phyloP scores from a whole-genome alignment of 2,888 invertebrate genomes.

The Trissoscelio sp. region DNA sequence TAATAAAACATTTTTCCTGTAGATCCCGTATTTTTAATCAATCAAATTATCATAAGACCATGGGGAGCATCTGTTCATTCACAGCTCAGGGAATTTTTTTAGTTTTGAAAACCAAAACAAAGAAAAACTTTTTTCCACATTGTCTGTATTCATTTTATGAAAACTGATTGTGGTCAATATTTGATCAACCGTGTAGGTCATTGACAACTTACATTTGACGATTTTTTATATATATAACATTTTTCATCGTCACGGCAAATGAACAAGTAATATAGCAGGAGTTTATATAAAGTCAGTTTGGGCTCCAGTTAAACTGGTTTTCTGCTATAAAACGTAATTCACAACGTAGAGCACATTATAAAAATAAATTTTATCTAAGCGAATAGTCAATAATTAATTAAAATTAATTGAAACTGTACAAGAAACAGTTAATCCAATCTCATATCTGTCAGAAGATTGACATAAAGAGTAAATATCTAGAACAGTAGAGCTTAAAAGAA shows the following conservation, averaged over 20 bases:
- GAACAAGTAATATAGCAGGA: background rate
- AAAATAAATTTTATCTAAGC: background rate
- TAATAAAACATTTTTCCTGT: no score
- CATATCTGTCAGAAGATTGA: no score
- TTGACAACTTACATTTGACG: slow-evolving; percentile 24
- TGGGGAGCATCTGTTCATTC: no score
- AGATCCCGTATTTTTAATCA: no score
- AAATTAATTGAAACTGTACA: background rate
- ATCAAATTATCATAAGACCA: no score
- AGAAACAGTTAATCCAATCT: background rate
- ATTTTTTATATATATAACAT: slow-evolving; percentile 22
- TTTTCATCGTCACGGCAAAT: slow-evolving; percentile 4
- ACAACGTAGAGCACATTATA: background rate
- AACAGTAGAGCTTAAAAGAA: no score
- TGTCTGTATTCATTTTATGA: background rate
- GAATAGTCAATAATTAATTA: background rate
- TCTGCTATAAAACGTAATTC: background rate
- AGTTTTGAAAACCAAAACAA: no score
- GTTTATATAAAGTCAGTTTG: slow-evolving; percentile 25
- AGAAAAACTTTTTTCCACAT: no score
- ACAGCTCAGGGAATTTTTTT: no score
- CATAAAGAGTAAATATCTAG: no score
- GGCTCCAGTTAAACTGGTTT: slow-evolving; percentile 29
- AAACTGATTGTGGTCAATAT: slow-evolving; percentile 1
- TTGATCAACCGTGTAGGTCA: slow-evolving; percentile 33